phyloP scores from a whole-genome alignment of 2,113 vertebrate genomes.

The Dasyprocta punctata region DNA sequence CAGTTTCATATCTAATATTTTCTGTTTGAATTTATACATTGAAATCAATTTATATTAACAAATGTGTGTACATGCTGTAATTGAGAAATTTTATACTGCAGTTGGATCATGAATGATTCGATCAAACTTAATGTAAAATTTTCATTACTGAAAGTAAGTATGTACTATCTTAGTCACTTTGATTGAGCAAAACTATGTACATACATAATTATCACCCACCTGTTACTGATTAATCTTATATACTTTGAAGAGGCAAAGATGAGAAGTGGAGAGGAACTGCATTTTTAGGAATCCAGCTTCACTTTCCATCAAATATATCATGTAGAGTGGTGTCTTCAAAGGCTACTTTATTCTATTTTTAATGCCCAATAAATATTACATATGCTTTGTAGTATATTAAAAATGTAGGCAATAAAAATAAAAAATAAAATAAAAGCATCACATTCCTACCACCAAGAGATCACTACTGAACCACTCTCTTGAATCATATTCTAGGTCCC shows the following conservation, averaged over 20 bases:
- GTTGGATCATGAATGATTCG: constrained; percentile 49
- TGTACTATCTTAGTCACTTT: constrained; percentile 67
- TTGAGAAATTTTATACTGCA: constrained; percentile 55
- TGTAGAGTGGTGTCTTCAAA: constrained; percentile 80
- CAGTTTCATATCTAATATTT: constrained; percentile 48
- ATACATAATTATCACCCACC: not conserved
- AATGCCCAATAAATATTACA: not conserved
- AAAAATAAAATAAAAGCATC: not conserved
- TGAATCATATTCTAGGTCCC: not conserved
- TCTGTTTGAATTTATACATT: constrained; percentile 43
- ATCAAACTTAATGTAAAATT: constrained; percentile 54
- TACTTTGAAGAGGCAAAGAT: constrained; percentile 67
- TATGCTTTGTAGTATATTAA: constrained; percentile 47
- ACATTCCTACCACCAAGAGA: not conserved
- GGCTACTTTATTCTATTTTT: constrained; percentile 68
- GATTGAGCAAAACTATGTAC: constrained; percentile 63
- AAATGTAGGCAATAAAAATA: constrained; percentile 19
- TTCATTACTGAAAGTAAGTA: constrained; percentile 30
- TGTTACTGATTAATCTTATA: constrained; percentile 67
- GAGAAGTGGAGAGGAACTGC: constrained; percentile 68
- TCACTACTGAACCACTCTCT: not conserved
- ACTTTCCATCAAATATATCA: constrained; percentile 63
- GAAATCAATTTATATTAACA: constrained; percentile 59
- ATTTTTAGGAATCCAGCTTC: constrained; percentile 76
- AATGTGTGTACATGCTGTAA: not conserved